Percentiles rank a stretch among this genome's conserved stretches.
These are phyloP conservation scores for Lethenteron camtschaticum DNA, from an alignment of 2,113 vertebrate species.

Conservation along the genomic window DNA sequence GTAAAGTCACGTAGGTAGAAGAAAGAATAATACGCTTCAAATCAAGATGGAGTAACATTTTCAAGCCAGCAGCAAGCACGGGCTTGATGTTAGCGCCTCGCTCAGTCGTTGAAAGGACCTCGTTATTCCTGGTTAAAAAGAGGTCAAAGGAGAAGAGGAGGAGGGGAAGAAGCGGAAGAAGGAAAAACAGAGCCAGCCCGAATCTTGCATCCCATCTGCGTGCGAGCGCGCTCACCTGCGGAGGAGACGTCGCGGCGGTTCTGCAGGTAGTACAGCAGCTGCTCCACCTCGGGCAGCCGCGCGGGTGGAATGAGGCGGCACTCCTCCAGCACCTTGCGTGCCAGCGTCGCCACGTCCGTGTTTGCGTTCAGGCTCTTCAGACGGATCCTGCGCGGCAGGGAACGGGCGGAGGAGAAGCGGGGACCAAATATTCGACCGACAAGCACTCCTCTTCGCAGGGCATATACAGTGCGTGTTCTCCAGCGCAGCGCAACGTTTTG, in stretches of 20 bases:
- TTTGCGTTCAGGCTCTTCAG: conserved; percentile 74
- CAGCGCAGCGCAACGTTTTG: too few species aligned
- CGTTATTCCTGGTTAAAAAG: conserved; percentile 8
- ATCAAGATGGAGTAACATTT: too few species aligned
- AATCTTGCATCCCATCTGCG: not conserved
- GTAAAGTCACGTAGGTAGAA: too few species aligned
- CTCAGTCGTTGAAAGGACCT: too few species aligned
- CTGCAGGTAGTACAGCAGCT: conserved; percentile 72
- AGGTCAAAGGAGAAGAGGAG: conserved; percentile 4
- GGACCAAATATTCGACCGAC: too few species aligned
- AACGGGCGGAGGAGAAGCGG: not conserved
- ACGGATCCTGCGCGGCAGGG: conserved; percentile 41
- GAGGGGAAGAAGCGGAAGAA: not conserved
- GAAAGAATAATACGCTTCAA: too few species aligned
- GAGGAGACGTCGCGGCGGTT: conserved; percentile 41
- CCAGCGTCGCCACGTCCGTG: conserved; percentile 63
- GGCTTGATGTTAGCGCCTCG: too few species aligned
- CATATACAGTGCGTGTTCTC: too few species aligned
- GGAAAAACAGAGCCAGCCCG: not conserved
- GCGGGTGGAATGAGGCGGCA: conserved; percentile 74
- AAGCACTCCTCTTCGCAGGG: too few species aligned
- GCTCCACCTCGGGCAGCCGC: conserved; percentile 63
- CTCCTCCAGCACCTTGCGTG: conserved; percentile 79
- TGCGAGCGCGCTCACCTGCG: conserved; percentile 16
- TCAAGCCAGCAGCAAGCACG: too few species aligned